phyloP scores from a whole-genome alignment of 2,888 invertebrate genomes.

The Pelosia muscerda region DNA sequence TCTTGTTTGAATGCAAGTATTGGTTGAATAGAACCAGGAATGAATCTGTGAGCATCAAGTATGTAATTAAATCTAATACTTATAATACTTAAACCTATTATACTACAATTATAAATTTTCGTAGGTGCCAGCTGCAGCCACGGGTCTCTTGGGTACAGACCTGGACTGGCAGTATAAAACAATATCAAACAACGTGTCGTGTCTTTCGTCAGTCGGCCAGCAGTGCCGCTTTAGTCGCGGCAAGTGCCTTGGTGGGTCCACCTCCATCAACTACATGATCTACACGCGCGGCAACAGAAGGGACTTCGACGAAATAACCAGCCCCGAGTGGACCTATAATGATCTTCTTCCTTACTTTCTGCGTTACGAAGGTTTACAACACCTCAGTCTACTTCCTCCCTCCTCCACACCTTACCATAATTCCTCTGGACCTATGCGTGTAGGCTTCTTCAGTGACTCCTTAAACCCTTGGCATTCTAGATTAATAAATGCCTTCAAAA shows the following conservation, averaged over 20 bases:
- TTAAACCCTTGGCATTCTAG: conserved; percentile 65
- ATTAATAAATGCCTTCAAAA: conserved; percentile 54
- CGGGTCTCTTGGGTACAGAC: conserved; percentile 1
- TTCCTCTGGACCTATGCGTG: conserved; percentile 60
- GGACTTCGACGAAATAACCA: conserved; percentile 62
- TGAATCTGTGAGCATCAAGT: neutral
- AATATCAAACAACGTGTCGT: conserved; percentile 57
- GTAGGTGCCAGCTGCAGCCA: conserved; percentile 11
- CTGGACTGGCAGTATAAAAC: conserved; percentile 19
- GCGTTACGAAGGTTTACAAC: conserved; percentile 65
- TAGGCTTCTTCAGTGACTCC: conserved; percentile 60
- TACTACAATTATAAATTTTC: too few relatives aligned
- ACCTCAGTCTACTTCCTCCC: conserved; percentile 54
- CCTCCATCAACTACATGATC: conserved; percentile 73
- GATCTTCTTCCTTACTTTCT: conserved; percentile 70
- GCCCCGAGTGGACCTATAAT: conserved; percentile 68
- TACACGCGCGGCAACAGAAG: conserved; percentile 67
- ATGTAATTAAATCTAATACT: neutral
- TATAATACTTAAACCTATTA: too few relatives aligned
- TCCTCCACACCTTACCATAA: conserved; percentile 68
- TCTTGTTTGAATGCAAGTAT: too few relatives aligned
- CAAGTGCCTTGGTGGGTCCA: conserved; percentile 73
- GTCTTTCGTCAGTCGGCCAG: conserved; percentile 56
- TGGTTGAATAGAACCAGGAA: too few relatives aligned
- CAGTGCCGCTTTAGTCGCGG: conserved; percentile 69